phyloP scores from a whole-genome alignment of 2,888 invertebrate genomes.

The Rhimphoctona megacephalus region DNA sequence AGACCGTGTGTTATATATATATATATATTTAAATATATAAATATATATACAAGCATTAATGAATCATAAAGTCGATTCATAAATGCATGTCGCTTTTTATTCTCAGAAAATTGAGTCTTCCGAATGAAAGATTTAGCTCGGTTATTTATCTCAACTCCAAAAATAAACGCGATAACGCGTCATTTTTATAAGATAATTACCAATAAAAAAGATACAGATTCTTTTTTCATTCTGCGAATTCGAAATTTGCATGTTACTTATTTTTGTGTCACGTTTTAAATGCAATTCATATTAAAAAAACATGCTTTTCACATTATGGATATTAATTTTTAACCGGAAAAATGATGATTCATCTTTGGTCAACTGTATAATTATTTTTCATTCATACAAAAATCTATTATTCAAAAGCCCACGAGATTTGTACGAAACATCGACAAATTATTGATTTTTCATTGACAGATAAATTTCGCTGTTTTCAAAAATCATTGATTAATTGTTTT shows the following conservation, averaged over 20 bases:
- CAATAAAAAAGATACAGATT: background rate
- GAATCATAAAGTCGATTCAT: conserved; percentile 51
- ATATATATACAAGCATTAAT: conserved; percentile 9
- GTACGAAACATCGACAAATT: background rate
- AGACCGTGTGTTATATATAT: conserved; percentile 9
- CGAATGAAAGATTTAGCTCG: conserved; percentile 12
- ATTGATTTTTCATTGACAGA: background rate
- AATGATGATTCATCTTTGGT: too few species aligned
- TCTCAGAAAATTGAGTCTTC: conserved; percentile 24
- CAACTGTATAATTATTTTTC: background rate
- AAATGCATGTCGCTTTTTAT: conserved; percentile 16
- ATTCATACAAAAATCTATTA: background rate
- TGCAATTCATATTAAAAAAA: background rate
- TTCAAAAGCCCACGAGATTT: too few species aligned
- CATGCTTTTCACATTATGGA: background rate
- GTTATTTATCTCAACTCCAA: conserved; percentile 8
- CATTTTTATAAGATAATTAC: background rate
- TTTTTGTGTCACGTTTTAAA: background rate
- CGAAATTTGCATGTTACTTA: background rate
- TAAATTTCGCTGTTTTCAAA: background rate
- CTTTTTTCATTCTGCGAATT: background rate
- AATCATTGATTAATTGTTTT: background rate
- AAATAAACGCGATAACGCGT: conserved; percentile 8
- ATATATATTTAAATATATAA: background rate
- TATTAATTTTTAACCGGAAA: background rate